Conservation (phyloP, 2,113 vertebrate species). For the Lepisosteus osseus region DNA sequence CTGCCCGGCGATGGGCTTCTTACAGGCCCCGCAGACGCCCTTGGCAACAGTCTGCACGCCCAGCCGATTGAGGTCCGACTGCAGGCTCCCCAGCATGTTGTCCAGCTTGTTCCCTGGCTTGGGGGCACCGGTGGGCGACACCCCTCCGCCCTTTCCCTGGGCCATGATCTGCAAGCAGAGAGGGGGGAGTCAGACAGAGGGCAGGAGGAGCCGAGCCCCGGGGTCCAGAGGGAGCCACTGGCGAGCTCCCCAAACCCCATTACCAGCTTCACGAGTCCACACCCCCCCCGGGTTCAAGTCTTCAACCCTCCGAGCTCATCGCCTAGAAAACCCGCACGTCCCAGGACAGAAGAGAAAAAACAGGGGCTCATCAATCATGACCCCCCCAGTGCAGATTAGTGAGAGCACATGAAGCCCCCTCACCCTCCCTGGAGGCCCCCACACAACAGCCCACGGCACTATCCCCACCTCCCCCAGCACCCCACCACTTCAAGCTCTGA, state of each 20-base stretch:
- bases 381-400: too few relatives aligned
- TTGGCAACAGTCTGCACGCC: slow-evolving; percentile 95
- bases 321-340: too few relatives aligned
- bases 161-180: slow-evolving; percentile 81
- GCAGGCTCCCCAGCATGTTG: slow-evolving; percentile 95
- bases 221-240: background rate
- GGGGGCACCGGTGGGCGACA: slow-evolving; percentile 66
- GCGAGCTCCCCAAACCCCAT: background rate
- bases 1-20: slow-evolving; percentile 96
- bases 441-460: too few relatives aligned
- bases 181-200: slow-evolving; percentile 1
- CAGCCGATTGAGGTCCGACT: slow-evolving; percentile 94
- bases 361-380: too few relatives aligned
- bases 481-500: too few relatives aligned
- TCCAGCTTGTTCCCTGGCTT: slow-evolving; percentile 95
- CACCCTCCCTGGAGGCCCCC: too few relatives aligned
- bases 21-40: slow-evolving; percentile 95
- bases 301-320: background rate
- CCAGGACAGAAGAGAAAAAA: too few relatives aligned
- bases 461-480: too few relatives aligned
- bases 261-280: background rate
- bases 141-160: slow-evolving; percentile 76
- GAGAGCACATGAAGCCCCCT: too few relatives aligned
- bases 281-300: background rate
- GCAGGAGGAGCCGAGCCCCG: background rate